Base-by-base conservation (phyloP, 2,888 invertebrate species). In the Oegoconia quadripuncta region DNA sequence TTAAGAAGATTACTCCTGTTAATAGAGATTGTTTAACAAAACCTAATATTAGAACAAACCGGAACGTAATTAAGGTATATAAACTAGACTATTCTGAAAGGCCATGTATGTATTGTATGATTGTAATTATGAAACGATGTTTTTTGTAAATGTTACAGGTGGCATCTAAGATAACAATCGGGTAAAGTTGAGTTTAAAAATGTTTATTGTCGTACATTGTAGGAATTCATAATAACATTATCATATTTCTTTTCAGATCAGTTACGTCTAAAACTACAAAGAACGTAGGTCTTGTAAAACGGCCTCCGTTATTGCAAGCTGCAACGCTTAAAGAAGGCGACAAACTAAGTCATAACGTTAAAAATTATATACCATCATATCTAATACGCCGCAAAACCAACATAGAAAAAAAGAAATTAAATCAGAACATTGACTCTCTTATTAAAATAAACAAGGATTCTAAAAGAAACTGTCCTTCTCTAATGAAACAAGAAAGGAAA, bases 301-400 rank as follows among this genome's bases (percentile, higher is more conserved):
- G 56, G 33, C 42, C 55, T 33, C 36, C 50, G 20, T 48, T 53
- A 36, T 41, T 41, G 20, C 17, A 37, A 16, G 22, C 34, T 38
- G 23, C 18, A 8, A 29, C 39, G 23, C 52, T 54, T 37, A 63
- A 63, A 29, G 60, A 62, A 4, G 39, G n/a, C 34, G 49, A 52
- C 4, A 50, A 44, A 18, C 27, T 36, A 13, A 54, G 38, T 34
- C 16, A 12, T 1, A 33, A 33, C 7, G 54, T 31, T 6, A 70
- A 70, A 45, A 61, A 52, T 44, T 66, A 71, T 37, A 52, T 71
- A 36, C 72, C 75, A 2, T 37, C 52, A 23, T 70, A 71, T 44
- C 61, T 71, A 34, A 64, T 53, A 41, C 54, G 49, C 47, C 59
- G 49, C 15, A 34, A 43, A 25, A 25, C 15, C 5, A 39, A 39